Base-by-base conservation (phyloP, 2,113 vertebrate species). In the Hypomesus transpacificus region DNA sequence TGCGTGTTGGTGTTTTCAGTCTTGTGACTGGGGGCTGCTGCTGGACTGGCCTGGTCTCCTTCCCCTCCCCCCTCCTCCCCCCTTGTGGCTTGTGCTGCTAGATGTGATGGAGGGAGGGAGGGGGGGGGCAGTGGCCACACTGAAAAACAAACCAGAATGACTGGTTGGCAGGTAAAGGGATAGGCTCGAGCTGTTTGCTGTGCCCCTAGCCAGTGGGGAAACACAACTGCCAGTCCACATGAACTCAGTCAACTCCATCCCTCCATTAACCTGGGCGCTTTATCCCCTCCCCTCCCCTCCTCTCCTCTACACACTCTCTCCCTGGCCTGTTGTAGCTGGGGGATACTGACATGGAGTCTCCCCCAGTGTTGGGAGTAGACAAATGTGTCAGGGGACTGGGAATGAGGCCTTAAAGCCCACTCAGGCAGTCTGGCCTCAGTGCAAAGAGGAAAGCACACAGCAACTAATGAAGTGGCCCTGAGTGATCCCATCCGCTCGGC, bases 1-100 rank as follows among this genome's bases (percentile, higher is more conserved):
- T 82, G 87, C 87, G 83, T 86, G 84, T 88, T 87, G 80, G 86
- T 86, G 85, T 87, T 87, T 89, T 88, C 68, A 68, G 73, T 85
- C 86, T 83, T 82, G 86, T 86, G 85, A 85, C 80, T 85, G 75
- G 64, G 50, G 86, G 75, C 70, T 78, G 81, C 80, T 26, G 67
- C 82, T 69, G 78, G 62, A 73, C 65, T 65, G 69, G 18, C 31
- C 52, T 26, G 3, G 51, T 14, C 7, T 60, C 18, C 20, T 67
- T 75, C 68, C 73, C 78, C 70, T 72, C 76, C 82, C 53, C 63
- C 69, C 68, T 71, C 78, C 72, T 72, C 76, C 82, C 82, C 53
- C 63, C 69, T 74, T 71, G 66, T 68, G 68, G 64, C 82, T 77
- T 76, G 66, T 72, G 62, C 75, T 76, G 82, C 80, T 84, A 80